Evolutionary conservation across 2,888 invertebrate species (phyloP), one percentile per base, ranked within the genome.

Genomic region (Campopleginae sp.): DNA sequence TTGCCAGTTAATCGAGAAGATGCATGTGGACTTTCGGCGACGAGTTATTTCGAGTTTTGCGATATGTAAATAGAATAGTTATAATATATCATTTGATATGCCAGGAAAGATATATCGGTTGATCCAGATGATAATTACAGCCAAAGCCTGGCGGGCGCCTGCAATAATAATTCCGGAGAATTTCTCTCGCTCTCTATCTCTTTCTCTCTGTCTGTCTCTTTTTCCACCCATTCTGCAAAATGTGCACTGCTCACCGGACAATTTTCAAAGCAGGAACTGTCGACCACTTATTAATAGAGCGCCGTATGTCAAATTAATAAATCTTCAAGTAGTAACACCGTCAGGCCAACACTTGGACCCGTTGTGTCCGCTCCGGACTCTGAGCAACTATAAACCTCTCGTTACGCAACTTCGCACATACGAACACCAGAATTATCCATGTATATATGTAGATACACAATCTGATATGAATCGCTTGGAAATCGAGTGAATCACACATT

Each of bases 261-360:
- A 87, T 87, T 87, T 87, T 87, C 87, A 87, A 88, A 88, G 86
- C 88, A 87, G 84, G 85, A 87, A 88, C 87, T 87, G 86, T 86
- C 84, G 80, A 85, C 80, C 46, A 85, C 81, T 86, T 87, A 88
- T 88, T 87, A 87, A 88, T 87, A 88, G 87, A 87, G 84, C 85
- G 81, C 85, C 79, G 85, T 87, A 87, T 82, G 87, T 88, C 88
- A 87, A 88, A 88, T 88, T 88, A 87, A 88, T 88, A 87, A 88
- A 88, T 88, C 88, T 87, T 75, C 51, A 48, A 77, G 79, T 54
- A 77, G 79, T 63, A 79, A 81, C 78, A 70, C 72, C 65, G 81
- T 72, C 48, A 72, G 66, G 70, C 66, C 54, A 71, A 63, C 75
- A 71, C 68, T 81, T 81, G 84, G 77, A 78, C 77, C 81, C 84